These are phyloP conservation scores for Chloropsis hardwickii DNA, from an alignment of 2,113 vertebrate genomes.

Conservation along the genomic window DNA sequence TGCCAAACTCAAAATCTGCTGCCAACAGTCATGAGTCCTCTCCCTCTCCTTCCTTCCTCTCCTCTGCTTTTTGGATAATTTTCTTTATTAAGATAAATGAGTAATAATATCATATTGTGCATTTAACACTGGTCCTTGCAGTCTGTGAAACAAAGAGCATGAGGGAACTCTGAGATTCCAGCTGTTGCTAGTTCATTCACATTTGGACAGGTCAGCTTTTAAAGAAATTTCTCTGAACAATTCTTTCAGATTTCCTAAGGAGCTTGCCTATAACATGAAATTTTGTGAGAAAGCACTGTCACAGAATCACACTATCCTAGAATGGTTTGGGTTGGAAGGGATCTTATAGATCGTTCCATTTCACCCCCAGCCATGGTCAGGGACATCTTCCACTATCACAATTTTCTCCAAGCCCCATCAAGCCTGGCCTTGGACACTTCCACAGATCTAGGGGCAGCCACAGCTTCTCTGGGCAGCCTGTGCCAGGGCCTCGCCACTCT, in stretches of 20 bases:
- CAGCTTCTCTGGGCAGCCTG: background rate
- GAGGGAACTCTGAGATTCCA: background rate
- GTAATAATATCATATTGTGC: background rate
- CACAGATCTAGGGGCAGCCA: background rate
- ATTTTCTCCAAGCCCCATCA: background rate
- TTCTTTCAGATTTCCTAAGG: background rate
- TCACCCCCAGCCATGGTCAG: background rate
- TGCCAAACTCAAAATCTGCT: conserved; percentile 9
- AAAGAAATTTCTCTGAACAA: background rate
- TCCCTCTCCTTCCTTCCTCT: background rate
- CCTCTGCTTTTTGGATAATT: background rate
- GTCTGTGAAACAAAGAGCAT: background rate
- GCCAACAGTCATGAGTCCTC: background rate
- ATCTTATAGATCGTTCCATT: background rate
- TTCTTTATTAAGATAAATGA: background rate
- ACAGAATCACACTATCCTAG: background rate
- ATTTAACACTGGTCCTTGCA: background rate
- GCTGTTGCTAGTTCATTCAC: background rate
- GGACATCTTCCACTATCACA: background rate
- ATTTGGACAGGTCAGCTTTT: background rate
- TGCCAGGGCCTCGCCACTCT: background rate
- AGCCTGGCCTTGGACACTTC: background rate
- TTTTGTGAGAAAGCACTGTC: background rate
- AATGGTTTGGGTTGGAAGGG: background rate
- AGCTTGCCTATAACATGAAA: background rate